These are phyloP conservation scores for Brachionus sp. DNA, from an alignment of 1,140 invertebrate species.

Conservation along the genomic window DNA sequence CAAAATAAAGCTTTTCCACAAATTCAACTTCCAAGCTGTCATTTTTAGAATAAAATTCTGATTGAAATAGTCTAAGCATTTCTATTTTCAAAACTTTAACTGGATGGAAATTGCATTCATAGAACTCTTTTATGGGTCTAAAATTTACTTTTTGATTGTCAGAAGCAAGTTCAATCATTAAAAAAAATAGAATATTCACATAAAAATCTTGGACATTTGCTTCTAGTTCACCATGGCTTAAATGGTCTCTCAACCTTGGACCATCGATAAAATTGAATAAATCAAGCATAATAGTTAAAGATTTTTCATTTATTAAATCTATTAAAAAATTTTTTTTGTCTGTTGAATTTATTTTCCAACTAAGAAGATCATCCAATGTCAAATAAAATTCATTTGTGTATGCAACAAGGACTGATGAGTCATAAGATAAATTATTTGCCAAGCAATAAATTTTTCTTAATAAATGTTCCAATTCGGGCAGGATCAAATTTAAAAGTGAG, in stretches of 20 bases:
- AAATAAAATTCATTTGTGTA: conserved; percentile 38
- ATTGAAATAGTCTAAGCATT: neutral
- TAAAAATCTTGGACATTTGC: neutral
- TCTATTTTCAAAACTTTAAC: neutral
- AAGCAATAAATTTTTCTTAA: neutral
- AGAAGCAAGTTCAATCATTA: neutral
- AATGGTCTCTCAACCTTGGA: conserved; percentile 35
- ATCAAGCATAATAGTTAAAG: neutral
- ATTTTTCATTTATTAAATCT: neutral
- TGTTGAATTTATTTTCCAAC: neutral
- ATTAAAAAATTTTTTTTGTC: neutral
- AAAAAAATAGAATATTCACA: neutral
- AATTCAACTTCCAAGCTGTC: neutral
- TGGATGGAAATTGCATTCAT: conserved; percentile 38
- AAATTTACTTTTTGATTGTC: neutral
- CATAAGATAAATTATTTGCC: neutral
- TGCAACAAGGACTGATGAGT: neutral
- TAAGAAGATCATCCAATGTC: conserved; percentile 28
- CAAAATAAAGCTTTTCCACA: neutral
- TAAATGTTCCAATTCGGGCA: conserved; percentile 21
- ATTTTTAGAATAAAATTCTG: neutral
- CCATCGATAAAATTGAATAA: conserved; percentile 25
- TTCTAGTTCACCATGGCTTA: conserved; percentile 23
- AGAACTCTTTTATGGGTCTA: neutral
- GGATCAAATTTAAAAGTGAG: neutral